Evolutionary conservation across 1,140 invertebrate genomes (phyloP).

Genomic region (Maconellicoccus hirsutus): DNA sequence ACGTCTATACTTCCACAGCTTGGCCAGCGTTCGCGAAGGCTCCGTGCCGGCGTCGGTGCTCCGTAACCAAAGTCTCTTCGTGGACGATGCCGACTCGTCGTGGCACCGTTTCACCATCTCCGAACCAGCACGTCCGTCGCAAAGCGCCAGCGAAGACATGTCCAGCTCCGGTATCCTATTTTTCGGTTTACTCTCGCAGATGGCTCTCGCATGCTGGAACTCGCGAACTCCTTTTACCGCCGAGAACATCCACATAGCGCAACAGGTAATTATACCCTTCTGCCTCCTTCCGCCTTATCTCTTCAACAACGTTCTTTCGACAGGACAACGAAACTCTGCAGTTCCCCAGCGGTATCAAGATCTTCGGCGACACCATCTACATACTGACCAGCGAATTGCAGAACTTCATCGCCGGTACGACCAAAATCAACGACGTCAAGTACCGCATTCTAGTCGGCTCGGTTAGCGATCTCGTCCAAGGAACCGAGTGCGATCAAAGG

Average conservation of each 20-base stretch:
- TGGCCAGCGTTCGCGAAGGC: conserved; percentile 56
- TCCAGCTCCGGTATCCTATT: conserved; percentile 33
- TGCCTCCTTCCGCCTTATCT: not conserved
- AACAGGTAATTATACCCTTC: conserved; percentile 27
- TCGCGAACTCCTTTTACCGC: conserved; percentile 27
- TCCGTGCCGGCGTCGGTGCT: conserved; percentile 50
- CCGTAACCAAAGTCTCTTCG: conserved; percentile 30
- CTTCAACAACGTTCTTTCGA: not conserved
- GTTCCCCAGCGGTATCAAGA: conserved; percentile 30
- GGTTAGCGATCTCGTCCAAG: conserved; percentile 24
- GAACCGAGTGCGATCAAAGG: conserved; percentile 28
- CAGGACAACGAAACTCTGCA: conserved; percentile 30
- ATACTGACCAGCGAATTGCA: conserved; percentile 29
- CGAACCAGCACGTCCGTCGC: conserved; percentile 26
- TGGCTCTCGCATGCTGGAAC: conserved; percentile 36
- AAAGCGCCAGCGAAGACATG: conserved; percentile 34
- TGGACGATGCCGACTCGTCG: conserved; percentile 28
- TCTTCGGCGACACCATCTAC: conserved; percentile 23
- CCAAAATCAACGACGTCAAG: not conserved
- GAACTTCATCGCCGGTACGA: conserved; percentile 17
- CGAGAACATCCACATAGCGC: conserved; percentile 26
- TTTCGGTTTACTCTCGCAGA: conserved; percentile 30
- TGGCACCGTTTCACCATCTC: conserved; percentile 27
- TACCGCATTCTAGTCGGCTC: conserved; percentile 23
- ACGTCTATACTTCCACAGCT: conserved; percentile 59